Conservation (phyloP, 2,797 vertebrate genomes). For the Myotis findleyi region DNA sequence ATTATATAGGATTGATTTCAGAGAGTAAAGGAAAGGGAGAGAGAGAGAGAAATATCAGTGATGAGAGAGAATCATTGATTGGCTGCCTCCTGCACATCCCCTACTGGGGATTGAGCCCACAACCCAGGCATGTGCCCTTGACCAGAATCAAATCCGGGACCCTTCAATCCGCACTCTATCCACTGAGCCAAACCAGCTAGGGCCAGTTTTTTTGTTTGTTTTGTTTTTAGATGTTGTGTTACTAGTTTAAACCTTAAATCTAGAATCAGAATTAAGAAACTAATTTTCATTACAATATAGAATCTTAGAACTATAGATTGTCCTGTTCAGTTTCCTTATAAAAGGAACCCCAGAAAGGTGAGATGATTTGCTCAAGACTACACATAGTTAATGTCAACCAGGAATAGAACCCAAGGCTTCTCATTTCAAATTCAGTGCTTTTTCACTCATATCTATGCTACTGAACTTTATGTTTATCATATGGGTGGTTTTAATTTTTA, state of each 20-base stretch:
- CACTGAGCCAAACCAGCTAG: too few relatives aligned
- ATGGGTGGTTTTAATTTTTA: neutral
- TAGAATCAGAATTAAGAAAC: neutral
- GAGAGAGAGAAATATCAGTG: too few relatives aligned
- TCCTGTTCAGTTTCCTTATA: neutral
- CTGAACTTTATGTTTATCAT: neutral
- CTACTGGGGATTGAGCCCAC: too few relatives aligned
- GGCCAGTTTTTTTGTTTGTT: too few relatives aligned
- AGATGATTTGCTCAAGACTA: neutral
- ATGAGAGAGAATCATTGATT: too few relatives aligned
- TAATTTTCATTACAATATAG: constrained; percentile 6
- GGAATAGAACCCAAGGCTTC: neutral
- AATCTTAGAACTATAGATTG: neutral
- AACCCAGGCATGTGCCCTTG: too few relatives aligned
- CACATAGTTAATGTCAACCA: neutral
- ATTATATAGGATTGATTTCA: too few relatives aligned
- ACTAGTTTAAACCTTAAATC: constrained; percentile 35
- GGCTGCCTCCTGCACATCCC: too few relatives aligned
- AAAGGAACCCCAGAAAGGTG: neutral
- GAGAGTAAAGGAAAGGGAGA: too few relatives aligned
- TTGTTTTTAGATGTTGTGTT: neutral
- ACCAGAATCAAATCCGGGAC: too few relatives aligned
- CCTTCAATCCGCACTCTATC: too few relatives aligned
- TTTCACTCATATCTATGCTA: neutral
- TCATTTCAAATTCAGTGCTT: neutral